These are phyloP conservation scores for Austrofundulus limnaeus DNA, from an alignment of 2,113 vertebrate genomes.

Conservation along the genomic window DNA sequence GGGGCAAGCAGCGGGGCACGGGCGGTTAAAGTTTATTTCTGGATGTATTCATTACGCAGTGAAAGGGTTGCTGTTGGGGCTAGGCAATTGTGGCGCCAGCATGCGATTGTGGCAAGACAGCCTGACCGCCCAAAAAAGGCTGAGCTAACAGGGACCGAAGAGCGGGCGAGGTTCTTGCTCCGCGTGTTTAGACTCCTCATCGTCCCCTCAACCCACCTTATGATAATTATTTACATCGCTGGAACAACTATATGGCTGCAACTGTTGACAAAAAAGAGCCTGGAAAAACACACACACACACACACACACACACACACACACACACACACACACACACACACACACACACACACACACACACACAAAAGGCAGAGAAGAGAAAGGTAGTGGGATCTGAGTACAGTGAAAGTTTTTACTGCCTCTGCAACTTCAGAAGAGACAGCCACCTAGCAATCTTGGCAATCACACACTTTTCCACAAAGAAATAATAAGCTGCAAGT, in stretches of 20 bases:
- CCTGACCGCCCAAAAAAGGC: slow-evolving; percentile 91
- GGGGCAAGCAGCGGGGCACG: slow-evolving; percentile 70
- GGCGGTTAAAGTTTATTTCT: slow-evolving; percentile 87
- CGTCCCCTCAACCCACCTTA: slow-evolving; percentile 79
- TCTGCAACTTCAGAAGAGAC: slow-evolving; percentile 69
- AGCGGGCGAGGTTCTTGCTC: slow-evolving; percentile 74
- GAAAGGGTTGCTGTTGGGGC: slow-evolving; percentile 86
- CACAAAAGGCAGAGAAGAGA: slow-evolving; percentile 47
- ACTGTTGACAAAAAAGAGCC: slow-evolving; percentile 42
- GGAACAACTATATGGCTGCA: slow-evolving; percentile 52
- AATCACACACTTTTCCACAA: slow-evolving; percentile 65
- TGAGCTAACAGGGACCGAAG: slow-evolving; percentile 86
- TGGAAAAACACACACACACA: too few species aligned
- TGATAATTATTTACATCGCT: slow-evolving; percentile 68
- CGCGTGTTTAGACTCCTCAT: slow-evolving; percentile 40
- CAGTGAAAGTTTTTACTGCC: slow-evolving; percentile 54
- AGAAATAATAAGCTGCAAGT: slow-evolving; percentile 49
- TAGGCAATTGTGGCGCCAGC: slow-evolving; percentile 85
- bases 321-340: too few species aligned
- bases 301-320: too few species aligned
- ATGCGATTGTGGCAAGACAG: slow-evolving; percentile 95
- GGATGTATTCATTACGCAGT: slow-evolving; percentile 91
- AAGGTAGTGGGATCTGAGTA: slow-evolving; percentile 41
- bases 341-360: too few species aligned
- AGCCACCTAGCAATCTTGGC: slow-evolving; percentile 68